Conservation (phyloP, 2,888 invertebrate species). For the Xestobium rufovillosum region DNA sequence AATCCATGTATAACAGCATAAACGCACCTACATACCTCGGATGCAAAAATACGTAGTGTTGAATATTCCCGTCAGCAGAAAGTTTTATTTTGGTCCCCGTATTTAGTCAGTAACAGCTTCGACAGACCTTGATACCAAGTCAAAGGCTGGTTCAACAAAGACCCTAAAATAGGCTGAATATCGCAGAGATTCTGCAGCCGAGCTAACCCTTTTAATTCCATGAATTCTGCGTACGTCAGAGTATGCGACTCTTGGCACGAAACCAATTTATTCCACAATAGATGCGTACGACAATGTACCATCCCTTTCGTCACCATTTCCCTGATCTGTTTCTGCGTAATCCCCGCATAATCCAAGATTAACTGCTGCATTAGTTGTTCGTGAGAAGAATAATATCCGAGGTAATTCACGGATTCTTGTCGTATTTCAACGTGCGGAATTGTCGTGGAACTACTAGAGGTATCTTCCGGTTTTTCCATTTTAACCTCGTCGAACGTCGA, state of each 20-base stretch:
- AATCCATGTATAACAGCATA: conserved; percentile 57
- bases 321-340: conserved; percentile 49
- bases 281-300: conserved; percentile 60
- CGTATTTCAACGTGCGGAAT: not conserved
- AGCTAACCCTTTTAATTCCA: conserved; percentile 55
- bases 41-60: conserved; percentile 57
- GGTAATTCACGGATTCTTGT: conserved; percentile 55
- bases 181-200: conserved; percentile 50
- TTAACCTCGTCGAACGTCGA: no score
- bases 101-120: conserved; percentile 52
- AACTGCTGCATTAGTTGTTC: conserved; percentile 58
- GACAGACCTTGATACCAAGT: conserved; percentile 58
- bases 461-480: no score
- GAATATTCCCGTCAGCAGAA: conserved; percentile 51
- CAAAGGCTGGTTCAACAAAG: conserved; percentile 53
- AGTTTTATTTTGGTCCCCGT: conserved; percentile 50
- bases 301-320: conserved; percentile 55
- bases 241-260: conserved; percentile 41
- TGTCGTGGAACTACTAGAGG: conserved; percentile 5
- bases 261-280: conserved; percentile 63
- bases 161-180: conserved; percentile 51
- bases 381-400: conserved; percentile 62
- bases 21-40: conserved; percentile 56
- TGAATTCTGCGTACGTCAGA: conserved; percentile 55
- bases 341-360: conserved; percentile 50